Conservation (phyloP, 2,797 vertebrate genomes). For the Sebastes hubbsi region DNA sequence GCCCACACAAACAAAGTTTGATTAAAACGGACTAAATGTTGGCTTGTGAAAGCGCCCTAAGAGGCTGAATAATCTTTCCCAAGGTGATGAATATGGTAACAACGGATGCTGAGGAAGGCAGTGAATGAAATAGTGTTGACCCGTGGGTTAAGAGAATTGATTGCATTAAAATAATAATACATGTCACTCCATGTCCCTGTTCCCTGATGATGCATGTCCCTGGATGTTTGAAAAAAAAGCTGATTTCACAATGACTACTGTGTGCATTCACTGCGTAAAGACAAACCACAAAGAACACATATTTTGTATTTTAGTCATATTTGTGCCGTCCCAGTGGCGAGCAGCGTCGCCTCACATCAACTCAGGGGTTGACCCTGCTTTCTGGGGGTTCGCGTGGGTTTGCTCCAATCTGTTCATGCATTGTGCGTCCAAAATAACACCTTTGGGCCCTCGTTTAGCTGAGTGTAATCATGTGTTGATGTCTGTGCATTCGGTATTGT, state of each 20-base stretch:
- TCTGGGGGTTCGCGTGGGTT: not conserved
- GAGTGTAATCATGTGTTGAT: not conserved
- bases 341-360: not conserved
- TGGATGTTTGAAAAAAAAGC: not conserved
- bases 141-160: not conserved
- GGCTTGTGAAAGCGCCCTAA: not conserved
- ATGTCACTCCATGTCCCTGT: not conserved
- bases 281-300: not conserved
- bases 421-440: not conserved
- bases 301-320: not conserved
- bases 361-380: not conserved
- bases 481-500: not conserved
- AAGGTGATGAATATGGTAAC: slow-evolving; percentile 1
- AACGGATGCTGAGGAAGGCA: not conserved
- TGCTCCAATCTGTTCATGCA: not conserved
- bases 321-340: not conserved
- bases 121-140: not conserved
- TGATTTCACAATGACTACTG: not conserved
- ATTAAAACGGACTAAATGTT: not conserved
- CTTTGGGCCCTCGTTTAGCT: not conserved
- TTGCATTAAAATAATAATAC: not conserved
- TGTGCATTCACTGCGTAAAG: not conserved
- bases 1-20: not conserved
- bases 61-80: slow-evolving; percentile 7
- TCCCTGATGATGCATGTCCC: not conserved